Evolutionary conservation across 2,888 invertebrate genomes (phyloP).

Genomic region (Apamea epomidion): DNA sequence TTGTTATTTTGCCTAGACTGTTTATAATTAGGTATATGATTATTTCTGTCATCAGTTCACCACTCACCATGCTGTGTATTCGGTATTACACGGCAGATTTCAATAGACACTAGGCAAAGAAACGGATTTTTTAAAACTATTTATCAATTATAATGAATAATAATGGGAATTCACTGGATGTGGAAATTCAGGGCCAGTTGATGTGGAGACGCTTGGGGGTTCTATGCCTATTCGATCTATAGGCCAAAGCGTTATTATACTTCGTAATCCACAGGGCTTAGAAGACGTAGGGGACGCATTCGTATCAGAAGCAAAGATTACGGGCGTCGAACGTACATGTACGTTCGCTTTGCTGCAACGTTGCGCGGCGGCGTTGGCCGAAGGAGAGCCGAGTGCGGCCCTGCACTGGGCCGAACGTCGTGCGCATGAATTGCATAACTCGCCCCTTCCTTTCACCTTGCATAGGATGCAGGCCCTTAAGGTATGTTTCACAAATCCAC

Average conservation of each 20-base stretch:
- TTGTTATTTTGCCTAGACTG: background rate
- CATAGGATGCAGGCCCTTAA: conserved; percentile 87
- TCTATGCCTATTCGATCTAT: background rate
- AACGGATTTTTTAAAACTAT: background rate
- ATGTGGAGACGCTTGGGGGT: background rate
- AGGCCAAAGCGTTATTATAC: background rate
- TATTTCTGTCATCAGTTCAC: background rate
- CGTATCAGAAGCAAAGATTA: conserved; percentile 88
- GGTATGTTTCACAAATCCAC: conserved; percentile 68
- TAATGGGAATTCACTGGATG: background rate
- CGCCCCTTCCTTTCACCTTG: conserved; percentile 86
- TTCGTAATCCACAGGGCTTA: conserved; percentile 89
- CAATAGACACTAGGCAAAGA: background rate
- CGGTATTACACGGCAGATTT: conserved; percentile 6
- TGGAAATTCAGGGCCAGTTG: background rate
- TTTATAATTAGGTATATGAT: background rate
- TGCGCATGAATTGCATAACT: conserved; percentile 92
- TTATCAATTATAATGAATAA: background rate
- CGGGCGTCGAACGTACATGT: conserved; percentile 83
- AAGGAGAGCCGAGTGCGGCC: conserved; percentile 95
- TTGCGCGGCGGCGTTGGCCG: conserved; percentile 96
- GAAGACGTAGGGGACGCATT: conserved; percentile 96
- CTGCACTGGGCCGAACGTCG: conserved; percentile 96
- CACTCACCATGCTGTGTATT: background rate
- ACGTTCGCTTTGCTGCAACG: conserved; percentile 91